Evolutionary conservation across 2,888 invertebrate species (phyloP), one percentile per base, ranked within the genome.

Genomic region (Nyleta sp.): DNA sequence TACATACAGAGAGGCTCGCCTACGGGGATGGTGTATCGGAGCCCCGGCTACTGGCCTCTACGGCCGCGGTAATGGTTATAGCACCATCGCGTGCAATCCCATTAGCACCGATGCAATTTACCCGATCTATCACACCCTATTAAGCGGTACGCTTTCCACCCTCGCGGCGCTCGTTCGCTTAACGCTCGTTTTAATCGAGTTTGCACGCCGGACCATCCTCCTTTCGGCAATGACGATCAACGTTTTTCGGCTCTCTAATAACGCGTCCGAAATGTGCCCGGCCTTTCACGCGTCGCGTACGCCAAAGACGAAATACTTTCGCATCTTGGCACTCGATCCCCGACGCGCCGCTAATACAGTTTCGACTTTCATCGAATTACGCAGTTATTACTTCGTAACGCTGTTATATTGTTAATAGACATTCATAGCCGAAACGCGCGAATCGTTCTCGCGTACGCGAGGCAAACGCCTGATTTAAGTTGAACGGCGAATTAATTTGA

Each of bases 61-160:
- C 85, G 84, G 84, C 83, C 84, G 82, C 84, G 88, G 86, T 89
- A 90, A 89, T 89, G 89, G 89, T 89, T 90, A 90, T 89, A 88
- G 90, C 88, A 87, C 88, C 89, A 88, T 89, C 90, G 89, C 88
- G 89, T 89, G 90, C 90, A 90, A 90, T 90, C 90, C 90, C 89
- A 90, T 90, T 90, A 90, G 90, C 90, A 87, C 88, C 88, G 87
- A 90, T 89, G 90, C 90, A 90, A 90, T 90, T 90, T 90, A 89
- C 86, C 88, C 90, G 89, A 90, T 90, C 90, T 90, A 90, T 90
- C 90, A 90, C 90, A 90, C 89, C 89, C 90, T 90, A 90, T 90
- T 90, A 90, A 89, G 88, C 87, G 89, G 87, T 86, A 84, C 87
- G 88, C 87, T 88, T 86, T 85, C 86, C 85, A 83, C 85, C 85